Evolutionary conservation across 30 jellyfish, hydroid and myxozoan species (phyloP).

Genomic region (Cassiopea xamachana): DNA sequence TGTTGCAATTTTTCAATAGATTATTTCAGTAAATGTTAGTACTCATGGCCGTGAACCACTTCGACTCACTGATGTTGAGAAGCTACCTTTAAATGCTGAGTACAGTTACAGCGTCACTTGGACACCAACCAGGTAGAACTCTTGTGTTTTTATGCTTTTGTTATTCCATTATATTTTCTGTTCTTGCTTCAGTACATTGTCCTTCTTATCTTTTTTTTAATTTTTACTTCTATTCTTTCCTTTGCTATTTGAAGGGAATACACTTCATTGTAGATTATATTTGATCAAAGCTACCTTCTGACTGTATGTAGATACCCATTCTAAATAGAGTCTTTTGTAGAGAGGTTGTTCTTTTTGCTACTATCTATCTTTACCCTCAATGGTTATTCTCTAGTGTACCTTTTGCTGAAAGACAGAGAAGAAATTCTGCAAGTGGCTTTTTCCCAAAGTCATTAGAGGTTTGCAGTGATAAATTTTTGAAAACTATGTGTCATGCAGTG

Average conservation of each 20-base stretch:
- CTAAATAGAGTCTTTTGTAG: neutral
- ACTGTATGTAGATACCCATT: too few relatives aligned
- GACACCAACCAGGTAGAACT: slow-evolving; percentile 78
- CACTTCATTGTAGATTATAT: too few relatives aligned
- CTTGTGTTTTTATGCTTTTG: neutral
- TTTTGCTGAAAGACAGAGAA: slow-evolving; percentile 75
- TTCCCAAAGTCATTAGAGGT: slow-evolving; percentile 95
- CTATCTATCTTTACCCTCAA: neutral
- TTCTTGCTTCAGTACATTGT: neutral
- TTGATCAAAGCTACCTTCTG: too few relatives aligned
- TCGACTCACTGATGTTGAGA: slow-evolving; percentile 59
- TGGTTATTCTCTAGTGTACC: slow-evolving; percentile 61
- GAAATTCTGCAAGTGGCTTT: slow-evolving; percentile 91
- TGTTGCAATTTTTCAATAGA: slow-evolving; percentile 7
- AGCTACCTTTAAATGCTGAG: slow-evolving; percentile 62
- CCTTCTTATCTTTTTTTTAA: neutral
- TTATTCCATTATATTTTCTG: neutral
- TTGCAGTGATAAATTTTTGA: neutral
- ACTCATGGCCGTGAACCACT: slow-evolving; percentile 88
- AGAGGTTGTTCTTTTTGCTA: neutral
- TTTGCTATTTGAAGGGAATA: too few relatives aligned
- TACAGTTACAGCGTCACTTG: slow-evolving; percentile 83
- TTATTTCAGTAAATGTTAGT: slow-evolving; percentile 88
- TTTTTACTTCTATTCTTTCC: neutral
- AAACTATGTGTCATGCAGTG: too few relatives aligned